Evolutionary conservation across 2,888 invertebrate species (phyloP).

Genomic region (Callosobruchus maculatus): DNA sequence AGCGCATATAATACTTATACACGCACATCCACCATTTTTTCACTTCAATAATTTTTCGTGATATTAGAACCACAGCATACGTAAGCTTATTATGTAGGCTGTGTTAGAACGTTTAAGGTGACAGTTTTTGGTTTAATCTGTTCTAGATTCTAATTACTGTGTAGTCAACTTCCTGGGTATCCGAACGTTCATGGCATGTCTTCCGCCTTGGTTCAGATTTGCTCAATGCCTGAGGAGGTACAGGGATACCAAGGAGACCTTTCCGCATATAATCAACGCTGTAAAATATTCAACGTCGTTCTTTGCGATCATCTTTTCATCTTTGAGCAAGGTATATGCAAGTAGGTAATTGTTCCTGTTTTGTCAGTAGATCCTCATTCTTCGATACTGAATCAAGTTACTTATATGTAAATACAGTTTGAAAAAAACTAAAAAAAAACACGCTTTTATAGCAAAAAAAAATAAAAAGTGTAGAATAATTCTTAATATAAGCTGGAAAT

Average conservation of each 20-base stretch:
- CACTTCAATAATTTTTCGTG: no score
- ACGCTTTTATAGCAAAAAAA: no score
- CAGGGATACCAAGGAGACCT: conserved; percentile 87
- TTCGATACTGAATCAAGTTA: no score
- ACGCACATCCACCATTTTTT: no score
- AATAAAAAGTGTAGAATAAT: no score
- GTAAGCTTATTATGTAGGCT: no score
- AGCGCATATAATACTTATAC: no score
- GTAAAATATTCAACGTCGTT: conserved; percentile 98
- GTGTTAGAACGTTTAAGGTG: no score
- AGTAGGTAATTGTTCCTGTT: conserved; percentile 47
- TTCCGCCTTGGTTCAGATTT: conserved; percentile 98
- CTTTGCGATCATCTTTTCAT: conserved; percentile 84
- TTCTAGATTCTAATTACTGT: conserved; percentile 59
- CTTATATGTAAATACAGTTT: no score
- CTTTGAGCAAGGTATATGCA: conserved; percentile 63
- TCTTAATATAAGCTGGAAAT: no score
- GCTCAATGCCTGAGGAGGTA: conserved; percentile 95
- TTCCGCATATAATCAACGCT: conserved; percentile 96
- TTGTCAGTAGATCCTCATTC: neutral
- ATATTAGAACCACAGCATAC: no score
- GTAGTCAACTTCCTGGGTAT: conserved; percentile 70
- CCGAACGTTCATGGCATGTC: conserved; percentile 80
- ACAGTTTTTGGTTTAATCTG: neutral
- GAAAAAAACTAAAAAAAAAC: no score